Conservation (phyloP, 2,888 invertebrate species). For the Sipha maydis region DNA sequence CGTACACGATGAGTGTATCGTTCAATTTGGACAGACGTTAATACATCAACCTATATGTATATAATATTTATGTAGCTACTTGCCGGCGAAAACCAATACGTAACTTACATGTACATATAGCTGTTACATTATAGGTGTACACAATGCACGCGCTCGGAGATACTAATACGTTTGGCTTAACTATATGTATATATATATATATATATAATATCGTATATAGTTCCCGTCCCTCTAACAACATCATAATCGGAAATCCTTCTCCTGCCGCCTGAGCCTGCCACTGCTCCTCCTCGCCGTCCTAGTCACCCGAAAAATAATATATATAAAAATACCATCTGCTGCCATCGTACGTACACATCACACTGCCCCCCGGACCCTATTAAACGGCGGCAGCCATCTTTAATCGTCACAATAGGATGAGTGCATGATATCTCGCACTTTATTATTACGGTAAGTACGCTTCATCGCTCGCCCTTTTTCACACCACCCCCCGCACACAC, state of each 20-base stretch:
- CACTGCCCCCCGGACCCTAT: slow-evolving; percentile 40
- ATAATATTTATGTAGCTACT: too few species aligned
- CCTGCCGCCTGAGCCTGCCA: background rate
- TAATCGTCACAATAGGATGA: slow-evolving; percentile 65
- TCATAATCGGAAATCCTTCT: slow-evolving; percentile 50
- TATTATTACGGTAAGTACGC: slow-evolving; percentile 63
- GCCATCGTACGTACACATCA: background rate
- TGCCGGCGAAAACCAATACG: background rate
- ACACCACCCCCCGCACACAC: slow-evolving; percentile 36
- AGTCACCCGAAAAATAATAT: background rate
- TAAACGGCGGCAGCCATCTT: slow-evolving; percentile 64
- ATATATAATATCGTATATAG: background rate
- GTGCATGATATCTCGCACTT: slow-evolving; percentile 65
- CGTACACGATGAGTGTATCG: too few species aligned
- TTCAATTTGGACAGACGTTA: too few species aligned
- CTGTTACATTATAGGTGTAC: background rate
- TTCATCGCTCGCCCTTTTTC: slow-evolving; percentile 56
- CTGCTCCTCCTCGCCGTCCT: background rate
- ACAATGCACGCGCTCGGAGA: background rate
- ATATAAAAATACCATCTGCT: slow-evolving; percentile 62
- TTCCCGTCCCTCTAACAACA: slow-evolving; percentile 30
- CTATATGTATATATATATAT: background rate
- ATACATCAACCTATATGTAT: too few species aligned
- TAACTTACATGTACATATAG: background rate
- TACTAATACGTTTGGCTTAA: background rate